Evolutionary conservation across 2,888 invertebrate species (phyloP).

Genomic region (Polietes domitor): DNA sequence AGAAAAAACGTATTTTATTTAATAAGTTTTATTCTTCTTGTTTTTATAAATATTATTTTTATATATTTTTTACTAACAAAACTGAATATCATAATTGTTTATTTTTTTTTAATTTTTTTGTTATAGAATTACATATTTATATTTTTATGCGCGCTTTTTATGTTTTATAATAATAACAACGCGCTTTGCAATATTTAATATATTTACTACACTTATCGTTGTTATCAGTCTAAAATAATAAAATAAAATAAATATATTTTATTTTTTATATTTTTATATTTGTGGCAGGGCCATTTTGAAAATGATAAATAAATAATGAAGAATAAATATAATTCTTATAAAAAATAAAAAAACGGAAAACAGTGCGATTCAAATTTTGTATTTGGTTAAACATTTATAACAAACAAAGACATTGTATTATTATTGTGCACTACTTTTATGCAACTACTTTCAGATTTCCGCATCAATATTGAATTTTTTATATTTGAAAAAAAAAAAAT

Average conservation of each 20-base stretch:
- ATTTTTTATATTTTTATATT: slow-evolving; percentile 63
- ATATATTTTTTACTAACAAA: slow-evolving; percentile 8
- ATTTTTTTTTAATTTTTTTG: slow-evolving; percentile 2
- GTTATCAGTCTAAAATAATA: neutral
- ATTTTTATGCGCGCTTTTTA: slow-evolving; percentile 8
- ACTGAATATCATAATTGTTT: slow-evolving; percentile 17
- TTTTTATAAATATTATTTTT: slow-evolving; percentile 16
- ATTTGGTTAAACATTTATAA: slow-evolving; percentile 17
- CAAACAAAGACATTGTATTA: neutral
- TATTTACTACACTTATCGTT: slow-evolving; percentile 40
- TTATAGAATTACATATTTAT: slow-evolving; percentile 22
- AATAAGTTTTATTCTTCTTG: slow-evolving; percentile 2
- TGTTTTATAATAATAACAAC: neutral
- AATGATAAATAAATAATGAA: slow-evolving; percentile 29
- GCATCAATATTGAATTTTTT: slow-evolving; percentile 34
- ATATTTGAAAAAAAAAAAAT: slow-evolving; percentile 43
- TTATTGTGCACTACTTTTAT: neutral
- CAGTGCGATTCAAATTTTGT: neutral
- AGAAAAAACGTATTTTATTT: slow-evolving; percentile 7
- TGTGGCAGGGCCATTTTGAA: slow-evolving; percentile 67
- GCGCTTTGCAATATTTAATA: slow-evolving; percentile 50
- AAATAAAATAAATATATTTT: slow-evolving; percentile 20
- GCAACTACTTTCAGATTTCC: neutral
- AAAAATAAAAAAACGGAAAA: too few relatives aligned
- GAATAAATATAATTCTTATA: slow-evolving; percentile 13